phyloP scores from a whole-genome alignment of 1,140 invertebrate species.

The Macrosteles quadrilineatus region DNA sequence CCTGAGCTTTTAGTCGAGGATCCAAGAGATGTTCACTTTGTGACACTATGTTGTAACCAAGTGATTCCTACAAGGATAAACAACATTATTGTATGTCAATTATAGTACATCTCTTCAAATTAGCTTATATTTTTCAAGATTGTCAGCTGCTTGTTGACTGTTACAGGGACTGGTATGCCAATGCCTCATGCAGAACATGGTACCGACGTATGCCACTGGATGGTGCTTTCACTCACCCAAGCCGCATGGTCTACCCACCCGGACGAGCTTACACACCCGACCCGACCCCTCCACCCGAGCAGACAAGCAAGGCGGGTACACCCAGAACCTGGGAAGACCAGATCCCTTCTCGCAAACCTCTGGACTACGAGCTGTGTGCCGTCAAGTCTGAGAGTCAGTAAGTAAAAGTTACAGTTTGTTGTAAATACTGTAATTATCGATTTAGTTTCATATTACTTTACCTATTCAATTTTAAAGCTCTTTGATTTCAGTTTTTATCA shows the following conservation, averaged over 20 bases:
- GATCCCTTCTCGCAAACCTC: slow-evolving; percentile 71
- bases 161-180: slow-evolving; percentile 86
- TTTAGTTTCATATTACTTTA: no score
- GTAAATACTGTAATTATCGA: slow-evolving; percentile 17
- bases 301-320: slow-evolving; percentile 48
- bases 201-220: slow-evolving; percentile 77
- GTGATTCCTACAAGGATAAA: no score
- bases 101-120: no score
- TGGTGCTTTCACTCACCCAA: slow-evolving; percentile 84
- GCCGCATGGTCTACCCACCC: slow-evolving; percentile 92
- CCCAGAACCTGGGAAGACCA: slow-evolving; percentile 66
- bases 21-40: no score
- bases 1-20: no score
- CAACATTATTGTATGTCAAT: no score
- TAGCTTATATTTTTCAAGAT: no score
- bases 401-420: no score
- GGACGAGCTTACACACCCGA: slow-evolving; percentile 77
- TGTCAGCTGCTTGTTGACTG: no score
- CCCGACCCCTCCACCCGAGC: slow-evolving; percentile 61
- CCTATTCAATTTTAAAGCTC: neutral
- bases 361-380: slow-evolving; percentile 80
- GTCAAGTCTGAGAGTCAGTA: slow-evolving; percentile 86
- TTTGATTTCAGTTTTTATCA: neutral
- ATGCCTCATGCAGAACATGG: slow-evolving; percentile 83
- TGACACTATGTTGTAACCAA: no score